These are phyloP conservation scores for Blastobasis lacticolella DNA, from an alignment of 2,888 invertebrate species.

Conservation along the genomic window DNA sequence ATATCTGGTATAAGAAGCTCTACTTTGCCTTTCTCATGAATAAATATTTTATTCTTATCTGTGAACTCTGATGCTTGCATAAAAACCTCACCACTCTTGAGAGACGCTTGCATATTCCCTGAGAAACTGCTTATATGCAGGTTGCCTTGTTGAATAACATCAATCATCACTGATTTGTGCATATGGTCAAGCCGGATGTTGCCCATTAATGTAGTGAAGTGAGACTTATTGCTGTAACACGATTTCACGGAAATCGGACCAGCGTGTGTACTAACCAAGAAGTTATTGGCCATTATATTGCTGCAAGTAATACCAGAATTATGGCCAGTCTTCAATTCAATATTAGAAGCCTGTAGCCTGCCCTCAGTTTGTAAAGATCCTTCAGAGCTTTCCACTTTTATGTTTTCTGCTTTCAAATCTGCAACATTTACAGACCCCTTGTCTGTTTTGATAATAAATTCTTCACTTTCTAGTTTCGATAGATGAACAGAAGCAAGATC, in stretches of 20 bases:
- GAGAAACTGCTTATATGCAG: slow-evolving; percentile 60
- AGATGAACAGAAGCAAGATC: slow-evolving; percentile 59
- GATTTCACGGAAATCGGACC: slow-evolving; percentile 60
- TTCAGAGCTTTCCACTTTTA: slow-evolving; percentile 53
- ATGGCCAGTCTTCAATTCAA: slow-evolving; percentile 61
- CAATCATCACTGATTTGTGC: slow-evolving; percentile 57
- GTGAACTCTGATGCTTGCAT: slow-evolving; percentile 60
- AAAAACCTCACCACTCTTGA: slow-evolving; percentile 65
- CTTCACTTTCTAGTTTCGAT: slow-evolving; percentile 56
- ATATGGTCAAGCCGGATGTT: slow-evolving; percentile 52
- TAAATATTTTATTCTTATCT: slow-evolving; percentile 66
- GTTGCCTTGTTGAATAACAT: slow-evolving; percentile 64
- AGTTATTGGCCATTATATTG: slow-evolving; percentile 58
- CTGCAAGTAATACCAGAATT: slow-evolving; percentile 51
- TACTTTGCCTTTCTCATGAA: slow-evolving; percentile 68
- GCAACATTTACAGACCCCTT: slow-evolving; percentile 49
- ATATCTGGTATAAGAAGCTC: slow-evolving; percentile 58
- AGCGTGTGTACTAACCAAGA: slow-evolving; percentile 52
- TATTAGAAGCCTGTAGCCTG: slow-evolving; percentile 47
- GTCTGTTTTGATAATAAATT: slow-evolving; percentile 60
- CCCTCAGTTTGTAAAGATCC: slow-evolving; percentile 52
- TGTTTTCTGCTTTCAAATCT: slow-evolving; percentile 55
- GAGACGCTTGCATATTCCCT: slow-evolving; percentile 57
- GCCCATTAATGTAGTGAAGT: slow-evolving; percentile 64
- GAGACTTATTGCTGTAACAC: slow-evolving; percentile 63